Percentiles rank a stretch among this genome's conserved stretches.
These are phyloP conservation scores for Chloebia gouldiae DNA, from an alignment of 2,113 vertebrate species.

Conservation along the genomic window DNA sequence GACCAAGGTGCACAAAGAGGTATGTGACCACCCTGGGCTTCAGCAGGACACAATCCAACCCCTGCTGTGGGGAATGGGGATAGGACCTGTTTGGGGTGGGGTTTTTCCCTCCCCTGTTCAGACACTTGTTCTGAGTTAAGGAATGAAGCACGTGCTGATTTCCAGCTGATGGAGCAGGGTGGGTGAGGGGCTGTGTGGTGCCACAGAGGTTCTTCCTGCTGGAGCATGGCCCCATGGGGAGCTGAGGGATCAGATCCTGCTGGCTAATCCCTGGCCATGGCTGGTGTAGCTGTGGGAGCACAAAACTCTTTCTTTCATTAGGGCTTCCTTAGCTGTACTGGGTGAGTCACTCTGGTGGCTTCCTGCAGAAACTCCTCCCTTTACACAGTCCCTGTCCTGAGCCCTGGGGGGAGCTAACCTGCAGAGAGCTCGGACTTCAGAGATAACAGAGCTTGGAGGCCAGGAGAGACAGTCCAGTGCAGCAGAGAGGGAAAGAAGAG, in stretches of 20 bases:
- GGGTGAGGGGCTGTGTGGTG: neutral
- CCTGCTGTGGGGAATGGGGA: accelerated
- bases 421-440: neutral
- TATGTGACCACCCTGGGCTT: conserved; percentile 3
- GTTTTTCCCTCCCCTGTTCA: neutral
- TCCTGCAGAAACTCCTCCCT: neutral
- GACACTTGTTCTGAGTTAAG: neutral
- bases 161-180: neutral
- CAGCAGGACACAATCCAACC: neutral
- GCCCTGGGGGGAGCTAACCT: neutral
- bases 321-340: neutral
- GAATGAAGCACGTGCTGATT: neutral
- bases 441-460: neutral
- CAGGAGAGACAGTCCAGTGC: neutral
- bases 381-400: neutral
- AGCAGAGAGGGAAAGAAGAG: neutral
- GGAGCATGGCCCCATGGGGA: neutral
- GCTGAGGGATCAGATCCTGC: neutral
- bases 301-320: neutral
- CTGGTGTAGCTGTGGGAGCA: neutral
- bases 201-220: neutral
- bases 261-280: neutral
- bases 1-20: conserved; percentile 99
- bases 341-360: neutral
- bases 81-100: neutral